Evolutionary conservation across 2,113 vertebrate genomes (phyloP), one percentile per base, ranked within the genome.

Genomic region (Saguinus imperator): DNA sequence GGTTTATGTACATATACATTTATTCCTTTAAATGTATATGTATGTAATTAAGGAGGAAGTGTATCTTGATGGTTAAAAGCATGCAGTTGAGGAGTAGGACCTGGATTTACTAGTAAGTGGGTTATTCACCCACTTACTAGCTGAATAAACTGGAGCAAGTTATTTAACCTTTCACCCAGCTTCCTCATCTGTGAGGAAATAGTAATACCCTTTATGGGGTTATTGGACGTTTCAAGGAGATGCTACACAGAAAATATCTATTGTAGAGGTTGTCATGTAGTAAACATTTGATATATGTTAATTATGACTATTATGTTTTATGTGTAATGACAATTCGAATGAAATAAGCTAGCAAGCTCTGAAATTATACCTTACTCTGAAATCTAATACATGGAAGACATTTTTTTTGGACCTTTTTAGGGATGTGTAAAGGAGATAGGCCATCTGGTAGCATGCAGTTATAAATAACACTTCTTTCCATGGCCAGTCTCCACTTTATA

Each of bases 311-410:
- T 23, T 77, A 4, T 77, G n/a, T 89, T 86, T 80, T 70, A 61
- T 20, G 37, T 66, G 35, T 81, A 93, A 57, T 50, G 43, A 72
- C 70, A 40, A 55, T 89, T 73, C 86, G 58, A 90, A 84, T 79
- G 57, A 66, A 94, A 43, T 79, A 55, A 45, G 29, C 64, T 29
- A 77, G 40, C 21, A 45, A 94, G 80, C 80, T 93, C 17, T 29
- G 58, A 93, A 91, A 45, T 48, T 27, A 23, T 20, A 64, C 73
- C 92, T 94, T 83, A 50, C 25, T 88, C 18, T 76, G 87, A 96
- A 94, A 40, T 92, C 58, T 37, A n/a, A 66, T 64, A 58, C 16
- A 2, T 79, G 55, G 55, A 91, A 88, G 64, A 72, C 35, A 20
- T 85, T 91, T 64, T 88, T 88, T 89, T 61, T 87, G 75, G 18